phyloP scores from a whole-genome alignment of 2,797 vertebrate genomes.

The Semotilus atromaculatus region DNA sequence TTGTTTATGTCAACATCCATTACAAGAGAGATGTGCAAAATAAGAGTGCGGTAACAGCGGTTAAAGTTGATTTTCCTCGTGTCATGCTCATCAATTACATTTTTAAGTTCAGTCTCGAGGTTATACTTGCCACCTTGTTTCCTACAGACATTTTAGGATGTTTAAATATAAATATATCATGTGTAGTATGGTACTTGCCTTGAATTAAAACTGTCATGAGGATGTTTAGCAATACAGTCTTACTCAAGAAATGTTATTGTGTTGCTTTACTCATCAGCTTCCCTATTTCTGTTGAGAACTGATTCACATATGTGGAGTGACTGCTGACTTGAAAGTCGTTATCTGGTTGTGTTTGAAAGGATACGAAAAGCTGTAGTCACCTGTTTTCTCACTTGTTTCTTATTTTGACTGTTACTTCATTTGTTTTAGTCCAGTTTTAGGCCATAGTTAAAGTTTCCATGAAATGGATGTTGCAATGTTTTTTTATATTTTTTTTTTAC shows the following conservation, averaged over 20 bases:
- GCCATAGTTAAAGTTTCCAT: not conserved
- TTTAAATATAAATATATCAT: not conserved
- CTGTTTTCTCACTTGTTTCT: not conserved
- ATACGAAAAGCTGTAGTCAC: not conserved
- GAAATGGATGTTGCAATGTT: fast-evolving
- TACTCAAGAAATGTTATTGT: not conserved
- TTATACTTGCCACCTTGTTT: not conserved
- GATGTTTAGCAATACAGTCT: constrained; percentile 3
- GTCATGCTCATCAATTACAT: not conserved
- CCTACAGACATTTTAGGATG: not conserved
- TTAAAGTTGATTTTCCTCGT: not conserved
- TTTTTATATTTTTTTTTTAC: not conserved
- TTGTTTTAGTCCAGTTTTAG: not conserved
- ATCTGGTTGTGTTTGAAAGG: not conserved
- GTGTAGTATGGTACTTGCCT: not conserved
- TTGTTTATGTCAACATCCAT: not conserved
- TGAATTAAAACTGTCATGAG: not conserved
- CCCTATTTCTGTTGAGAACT: constrained; percentile 21
- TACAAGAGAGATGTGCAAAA: not conserved
- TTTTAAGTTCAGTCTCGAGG: not conserved
- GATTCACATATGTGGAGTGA: not conserved
- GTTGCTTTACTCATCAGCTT: constrained; percentile 8
- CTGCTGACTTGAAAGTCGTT: not conserved
- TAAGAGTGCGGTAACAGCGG: not conserved
- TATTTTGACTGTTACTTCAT: not conserved